Evolutionary conservation across 53 echinoderm and acorn worm genomes (phyloP), one percentile per base, ranked within the genome.

Genomic region (Echinometra lucunter): DNA sequence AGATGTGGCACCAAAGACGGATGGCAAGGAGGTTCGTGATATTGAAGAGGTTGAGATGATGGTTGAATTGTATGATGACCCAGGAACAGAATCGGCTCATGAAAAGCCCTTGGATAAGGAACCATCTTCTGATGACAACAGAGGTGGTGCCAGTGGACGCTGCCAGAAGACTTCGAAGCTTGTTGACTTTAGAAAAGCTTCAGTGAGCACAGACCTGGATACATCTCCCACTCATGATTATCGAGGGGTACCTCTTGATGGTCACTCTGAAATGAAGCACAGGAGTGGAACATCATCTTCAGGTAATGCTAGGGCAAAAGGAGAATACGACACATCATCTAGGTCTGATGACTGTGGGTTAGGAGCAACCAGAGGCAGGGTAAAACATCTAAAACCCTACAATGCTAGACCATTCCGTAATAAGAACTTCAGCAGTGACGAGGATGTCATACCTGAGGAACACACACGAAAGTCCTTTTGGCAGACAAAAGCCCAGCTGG

Each of bases 271-370:
- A 40, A 7, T 44, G 27, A 94, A 94, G 66, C 94, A 82, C 12
- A 55, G 32, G 18, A 82, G 94, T 83, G 82, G 94, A 0, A 93
- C 93, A 53, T 93, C 93, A 4, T 93, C 93, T 23, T 93, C 93
- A 16, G 81, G 93, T 56, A 80, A 93, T 37, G 93, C 93, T 4
- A 53, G 55, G 35, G 37, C 6, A 4, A 93, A 80, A 60, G 94
- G 94, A 83, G 94, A 94, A 37, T 94, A 94, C n/a, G 94, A 94
- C 85, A 94, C 94, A 42, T 94, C 94, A 11, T 94, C 94, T 21
- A 57, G 85, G 85, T 94, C 94, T 0, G 94, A 94, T 60, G 94
- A 94, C 45, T 94, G 94, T 28, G 85, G 82, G 12, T 60, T 94
- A 57, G 94, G 85, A 42, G 85, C 85, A 16, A 66, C 94, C 57